Base-by-base conservation (phyloP, 2,113 vertebrate genomes). In the Cygnus atratus region DNA sequence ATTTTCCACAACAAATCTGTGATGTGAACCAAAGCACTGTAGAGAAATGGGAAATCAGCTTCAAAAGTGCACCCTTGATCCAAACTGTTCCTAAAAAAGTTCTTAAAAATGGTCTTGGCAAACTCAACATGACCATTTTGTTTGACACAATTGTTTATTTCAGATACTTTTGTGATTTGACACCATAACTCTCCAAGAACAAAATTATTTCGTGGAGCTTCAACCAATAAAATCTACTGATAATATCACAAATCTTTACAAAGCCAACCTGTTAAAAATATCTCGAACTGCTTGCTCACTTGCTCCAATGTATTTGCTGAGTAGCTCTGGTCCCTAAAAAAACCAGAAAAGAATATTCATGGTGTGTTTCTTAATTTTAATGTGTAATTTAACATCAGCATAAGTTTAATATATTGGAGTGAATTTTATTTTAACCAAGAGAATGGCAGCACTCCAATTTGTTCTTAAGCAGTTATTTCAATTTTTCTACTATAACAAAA, bases 221-320 rank as follows among this genome's bases (percentile, higher is more conserved):
- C 74, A 85, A 65, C 13, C 55, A 77, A 37, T 19, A 71, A 24
- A 84, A 92, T 54, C 52, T 4, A 87, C 3, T 33, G 52, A 24
- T 44, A 84, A 65, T 4, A 71, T 31, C 14, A 67, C 29, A 44
- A 48, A 87, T 78, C n/a, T 85, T 74, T 75, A 79, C 41, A 92
- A 35, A 78, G 93, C 98, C 65, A 52, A 99, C 99, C 99, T 99
- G 94, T 97, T 98, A 95, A 99, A 99, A 90, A 99, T 97, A 70
- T 99, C 98, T 44, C 99, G 97, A 89, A 99, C 98, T n/a, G 98
- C 98, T 97, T 99, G 98, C 94, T 99, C 99, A 87, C 99, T 99
- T 52, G 99, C 99, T 96, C 99, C 99, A 85, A 99, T 99, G 88
- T 99, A 99, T 97, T 99, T 99, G 96, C 99, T 99, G 80, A 99